Percentiles rank a stretch among this genome's conserved stretches.
These are phyloP conservation scores for Brachyhypopomus occidentalis DNA, from an alignment of 2,113 vertebrate genomes.

Conservation along the genomic window DNA sequence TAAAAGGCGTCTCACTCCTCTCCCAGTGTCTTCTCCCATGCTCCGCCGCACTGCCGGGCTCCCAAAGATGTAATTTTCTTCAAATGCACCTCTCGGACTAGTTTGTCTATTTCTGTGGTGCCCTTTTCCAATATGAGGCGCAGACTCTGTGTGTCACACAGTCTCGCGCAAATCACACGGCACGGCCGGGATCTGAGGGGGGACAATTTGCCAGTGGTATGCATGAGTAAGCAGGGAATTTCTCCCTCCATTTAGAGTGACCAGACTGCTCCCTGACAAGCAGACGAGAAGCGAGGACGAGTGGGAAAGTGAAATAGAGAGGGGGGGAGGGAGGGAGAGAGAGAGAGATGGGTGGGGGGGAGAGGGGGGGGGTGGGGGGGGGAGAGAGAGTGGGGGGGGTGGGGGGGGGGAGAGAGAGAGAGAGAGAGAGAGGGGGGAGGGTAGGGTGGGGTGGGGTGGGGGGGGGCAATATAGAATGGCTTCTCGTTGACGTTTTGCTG, in stretches of 20 bases:
- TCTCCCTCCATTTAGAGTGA: conserved; percentile 75
- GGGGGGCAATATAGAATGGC: conserved; percentile 44
- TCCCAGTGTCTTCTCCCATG: conserved; percentile 56
- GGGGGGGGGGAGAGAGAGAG: conserved; percentile 19
- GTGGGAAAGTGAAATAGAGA: conserved; percentile 23
- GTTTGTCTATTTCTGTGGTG: conserved; percentile 64
- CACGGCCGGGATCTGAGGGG: conserved; percentile 64
- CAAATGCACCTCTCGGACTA: conserved; percentile 68
- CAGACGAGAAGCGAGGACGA: conserved; percentile 38
- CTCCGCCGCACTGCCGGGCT: conserved; percentile 51
- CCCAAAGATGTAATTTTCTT: conserved; percentile 74
- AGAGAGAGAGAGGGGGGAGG: conserved; percentile 14
- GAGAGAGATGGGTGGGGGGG: conserved; percentile 31
- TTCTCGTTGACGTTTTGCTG: conserved; percentile 30
- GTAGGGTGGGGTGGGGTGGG: too few relatives aligned
- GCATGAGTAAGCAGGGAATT: conserved; percentile 76
- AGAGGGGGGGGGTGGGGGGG: conserved; percentile 14
- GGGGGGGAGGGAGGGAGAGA: conserved; percentile 28
- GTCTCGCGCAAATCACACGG: conserved; percentile 71
- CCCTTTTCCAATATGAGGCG: conserved; percentile 69
- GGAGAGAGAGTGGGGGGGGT: conserved; percentile 36
- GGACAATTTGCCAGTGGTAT: conserved; percentile 76
- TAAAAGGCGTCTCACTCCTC: conserved; percentile 52
- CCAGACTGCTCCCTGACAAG: conserved; percentile 63
- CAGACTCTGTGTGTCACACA: conserved; percentile 64